Evolutionary conservation across 2,888 invertebrate species (phyloP).

Genomic region (Nowickia ferox): DNA sequence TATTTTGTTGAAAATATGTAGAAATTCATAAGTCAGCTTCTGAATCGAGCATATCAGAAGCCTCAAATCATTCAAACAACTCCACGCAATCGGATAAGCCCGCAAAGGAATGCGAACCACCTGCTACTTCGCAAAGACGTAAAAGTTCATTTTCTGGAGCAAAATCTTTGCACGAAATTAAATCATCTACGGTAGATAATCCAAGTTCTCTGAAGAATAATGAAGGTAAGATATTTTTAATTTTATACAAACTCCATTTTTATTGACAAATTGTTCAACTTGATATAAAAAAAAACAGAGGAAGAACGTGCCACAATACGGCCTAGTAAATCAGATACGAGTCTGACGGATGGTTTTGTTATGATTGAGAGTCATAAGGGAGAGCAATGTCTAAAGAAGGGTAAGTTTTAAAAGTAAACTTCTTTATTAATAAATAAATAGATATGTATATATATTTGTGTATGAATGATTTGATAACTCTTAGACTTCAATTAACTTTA

Average conservation of each 20-base stretch:
- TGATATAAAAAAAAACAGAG: slow-evolving; percentile 69
- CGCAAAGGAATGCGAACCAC: slow-evolving; percentile 80
- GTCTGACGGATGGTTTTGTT: slow-evolving; percentile 95
- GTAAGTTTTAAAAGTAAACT: slow-evolving; percentile 70
- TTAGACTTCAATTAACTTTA: no score
- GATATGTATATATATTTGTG: no score
- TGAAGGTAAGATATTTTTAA: slow-evolving; percentile 72
- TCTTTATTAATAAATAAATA: no score
- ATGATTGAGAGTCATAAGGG: slow-evolving; percentile 85
- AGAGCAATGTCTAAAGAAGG: slow-evolving; percentile 81
- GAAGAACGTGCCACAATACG: slow-evolving; percentile 87
- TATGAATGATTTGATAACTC: no score
- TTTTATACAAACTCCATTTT: not conserved
- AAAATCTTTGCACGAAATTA: slow-evolving; percentile 83
- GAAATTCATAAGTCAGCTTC: slow-evolving; percentile 92
- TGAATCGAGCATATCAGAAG: slow-evolving; percentile 93
- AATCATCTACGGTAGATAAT: slow-evolving; percentile 82
- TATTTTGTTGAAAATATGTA: slow-evolving; percentile 63
- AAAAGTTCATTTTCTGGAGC: slow-evolving; percentile 82
- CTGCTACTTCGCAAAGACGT: slow-evolving; percentile 74
- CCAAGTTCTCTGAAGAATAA: slow-evolving; percentile 75
- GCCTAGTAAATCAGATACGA: slow-evolving; percentile 95
- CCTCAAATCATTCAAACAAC: slow-evolving; percentile 88
- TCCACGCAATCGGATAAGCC: slow-evolving; percentile 87
- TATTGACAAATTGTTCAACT: not conserved